Conservation (phyloP, 1,140 invertebrate species). For the Yoshiicerus persimilis region DNA sequence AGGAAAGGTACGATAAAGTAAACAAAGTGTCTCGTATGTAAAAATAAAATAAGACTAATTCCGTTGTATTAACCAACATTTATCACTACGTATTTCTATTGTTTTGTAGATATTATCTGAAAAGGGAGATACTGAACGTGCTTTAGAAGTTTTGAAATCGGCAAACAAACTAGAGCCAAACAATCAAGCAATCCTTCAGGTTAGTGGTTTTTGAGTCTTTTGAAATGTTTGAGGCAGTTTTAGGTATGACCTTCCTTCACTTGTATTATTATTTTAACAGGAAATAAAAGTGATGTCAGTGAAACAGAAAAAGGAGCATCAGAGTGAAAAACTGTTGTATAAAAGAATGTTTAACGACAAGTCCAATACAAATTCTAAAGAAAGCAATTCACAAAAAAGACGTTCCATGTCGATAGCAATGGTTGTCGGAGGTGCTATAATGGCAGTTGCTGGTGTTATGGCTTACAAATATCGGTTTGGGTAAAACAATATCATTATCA, state of each 20-base stretch:
- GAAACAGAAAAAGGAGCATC: slow-evolving; percentile 60
- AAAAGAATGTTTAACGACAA: slow-evolving; percentile 62
- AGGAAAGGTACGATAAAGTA: slow-evolving; percentile 64
- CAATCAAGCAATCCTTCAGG: slow-evolving; percentile 58
- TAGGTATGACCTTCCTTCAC: too few relatives aligned
- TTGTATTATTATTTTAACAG: slow-evolving; percentile 50
- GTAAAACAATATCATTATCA: not conserved
- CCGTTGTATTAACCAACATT: slow-evolving; percentile 27
- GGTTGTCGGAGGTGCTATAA: slow-evolving; percentile 46
- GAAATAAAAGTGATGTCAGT: slow-evolving; percentile 63
- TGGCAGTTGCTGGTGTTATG: slow-evolving; percentile 47
- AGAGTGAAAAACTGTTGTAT: slow-evolving; percentile 64
- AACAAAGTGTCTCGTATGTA: not conserved
- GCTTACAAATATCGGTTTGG: slow-evolving; percentile 45
- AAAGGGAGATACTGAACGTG: slow-evolving; percentile 63
- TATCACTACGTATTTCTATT: not conserved
- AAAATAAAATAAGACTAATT: too few relatives aligned
- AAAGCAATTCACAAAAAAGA: not conserved
- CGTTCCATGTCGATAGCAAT: slow-evolving; percentile 40
- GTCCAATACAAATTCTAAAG: not conserved
- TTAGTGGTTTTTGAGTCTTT: slow-evolving; percentile 29
- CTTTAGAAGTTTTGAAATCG: slow-evolving; percentile 61
- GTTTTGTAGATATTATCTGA: slow-evolving; percentile 62
- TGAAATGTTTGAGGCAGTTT: not conserved
- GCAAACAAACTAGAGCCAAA: slow-evolving; percentile 64